A percentile compares a stretch with the other conserved stretches of the same genome.
Evolutionary conservation across 2,888 invertebrate species (phyloP).

Genomic region (Desoria tigrina): DNA sequence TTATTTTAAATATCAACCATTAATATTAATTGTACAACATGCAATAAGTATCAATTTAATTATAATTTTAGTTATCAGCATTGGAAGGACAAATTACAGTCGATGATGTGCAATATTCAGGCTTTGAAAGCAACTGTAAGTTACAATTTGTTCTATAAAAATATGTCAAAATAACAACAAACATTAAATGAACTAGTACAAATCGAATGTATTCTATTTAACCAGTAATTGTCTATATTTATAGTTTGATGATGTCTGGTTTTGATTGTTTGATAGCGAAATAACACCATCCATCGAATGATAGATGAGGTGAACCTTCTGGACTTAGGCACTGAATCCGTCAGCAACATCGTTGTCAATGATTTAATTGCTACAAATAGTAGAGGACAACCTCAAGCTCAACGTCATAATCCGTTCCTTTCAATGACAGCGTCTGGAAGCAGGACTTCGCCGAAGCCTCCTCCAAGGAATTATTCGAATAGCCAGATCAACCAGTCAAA

Average conservation of each 20-base stretch:
- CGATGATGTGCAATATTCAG: constrained; percentile 30
- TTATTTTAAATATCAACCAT: too few relatives aligned
- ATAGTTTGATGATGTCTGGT: background rate
- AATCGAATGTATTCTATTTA: background rate
- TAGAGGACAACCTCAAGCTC: background rate
- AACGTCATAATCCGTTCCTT: constrained; percentile 12
- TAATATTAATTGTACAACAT: background rate
- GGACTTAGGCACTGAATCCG: too few relatives aligned
- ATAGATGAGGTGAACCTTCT: background rate
- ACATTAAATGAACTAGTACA: background rate
- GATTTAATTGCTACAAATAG: too few relatives aligned
- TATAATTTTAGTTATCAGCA: constrained; percentile 37
- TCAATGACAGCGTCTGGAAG: background rate
- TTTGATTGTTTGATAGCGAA: constrained; percentile 1
- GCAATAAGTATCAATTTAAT: background rate
- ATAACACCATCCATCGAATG: constrained; percentile 13
- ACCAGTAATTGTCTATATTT: too few relatives aligned
- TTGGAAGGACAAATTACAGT: constrained; percentile 37
- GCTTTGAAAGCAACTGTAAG: constrained; percentile 38
- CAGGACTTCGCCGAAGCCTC: constrained; percentile 17
- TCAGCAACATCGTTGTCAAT: background rate
- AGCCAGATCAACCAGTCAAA: background rate
- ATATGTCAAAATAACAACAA: constrained; percentile 2
- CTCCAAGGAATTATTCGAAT: constrained; percentile 5
- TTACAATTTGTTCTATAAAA: background rate